These are phyloP conservation scores for Spea hammondii DNA, from an alignment of 2,797 vertebrate genomes.

Conservation along the genomic window DNA sequence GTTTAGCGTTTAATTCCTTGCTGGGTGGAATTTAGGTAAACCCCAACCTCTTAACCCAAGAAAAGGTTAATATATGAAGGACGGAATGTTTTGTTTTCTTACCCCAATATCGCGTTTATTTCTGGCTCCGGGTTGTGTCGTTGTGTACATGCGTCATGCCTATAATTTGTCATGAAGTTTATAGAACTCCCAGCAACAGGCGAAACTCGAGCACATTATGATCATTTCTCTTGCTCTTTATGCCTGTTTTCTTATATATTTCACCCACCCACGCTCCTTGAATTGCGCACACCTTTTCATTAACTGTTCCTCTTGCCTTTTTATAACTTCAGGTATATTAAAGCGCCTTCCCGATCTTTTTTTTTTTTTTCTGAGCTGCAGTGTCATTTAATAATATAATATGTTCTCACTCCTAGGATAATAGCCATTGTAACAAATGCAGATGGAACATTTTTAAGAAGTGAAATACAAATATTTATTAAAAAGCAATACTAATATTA, in stretches of 20 bases:
- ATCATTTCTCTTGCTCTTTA: slow-evolving; percentile 5
- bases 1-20: background rate
- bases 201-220: slow-evolving; percentile 13
- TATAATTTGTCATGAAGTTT: slow-evolving; percentile 10
- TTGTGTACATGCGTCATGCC: slow-evolving; percentile 11
- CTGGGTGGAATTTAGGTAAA: background rate
- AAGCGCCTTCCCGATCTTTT: too few relatives aligned
- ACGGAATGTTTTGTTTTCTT: background rate
- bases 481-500: too few relatives aligned
- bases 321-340: too few relatives aligned
- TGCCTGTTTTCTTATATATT: background rate
- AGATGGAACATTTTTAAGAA: too few relatives aligned
- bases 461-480: too few relatives aligned
- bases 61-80: background rate
- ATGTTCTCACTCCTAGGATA: too few relatives aligned
- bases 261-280: background rate
- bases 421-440: too few relatives aligned
- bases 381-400: too few relatives aligned
- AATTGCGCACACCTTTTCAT: background rate
- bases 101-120: background rate
- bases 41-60: background rate
- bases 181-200: slow-evolving; percentile 32
- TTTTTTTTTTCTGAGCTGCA: too few relatives aligned
- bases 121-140: background rate
- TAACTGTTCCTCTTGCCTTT: background rate